Evolutionary conservation across 64 coral and sea anemone genomes (phyloP).

Genomic region (Montipora efflorescens): DNA sequence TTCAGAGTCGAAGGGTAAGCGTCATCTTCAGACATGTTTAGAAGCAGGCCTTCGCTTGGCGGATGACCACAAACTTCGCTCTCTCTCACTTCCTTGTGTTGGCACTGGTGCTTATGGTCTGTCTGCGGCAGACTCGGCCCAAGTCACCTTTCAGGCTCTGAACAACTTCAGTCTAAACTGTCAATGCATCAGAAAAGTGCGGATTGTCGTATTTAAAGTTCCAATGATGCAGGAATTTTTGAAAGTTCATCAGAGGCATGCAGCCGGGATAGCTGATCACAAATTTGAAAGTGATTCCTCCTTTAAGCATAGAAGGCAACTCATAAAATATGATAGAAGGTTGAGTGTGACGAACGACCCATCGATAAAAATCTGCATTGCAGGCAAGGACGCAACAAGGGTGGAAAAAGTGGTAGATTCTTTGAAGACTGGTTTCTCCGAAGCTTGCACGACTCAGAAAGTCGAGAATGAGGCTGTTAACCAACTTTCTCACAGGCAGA

Average conservation of each 20-base stretch:
- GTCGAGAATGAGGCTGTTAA: conserved; percentile 33
- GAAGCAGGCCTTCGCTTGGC: conserved; percentile 55
- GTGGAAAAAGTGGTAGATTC: conserved; percentile 14
- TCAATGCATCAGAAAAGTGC: conserved; percentile 38
- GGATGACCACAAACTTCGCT: conserved; percentile 15
- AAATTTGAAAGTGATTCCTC: neutral
- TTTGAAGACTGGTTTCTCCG: conserved; percentile 49
- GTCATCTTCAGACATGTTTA: conserved; percentile 49
- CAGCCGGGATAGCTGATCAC: neutral
- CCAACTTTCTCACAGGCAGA: conserved; percentile 27
- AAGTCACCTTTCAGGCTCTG: conserved; percentile 64
- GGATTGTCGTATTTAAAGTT: conserved; percentile 64
- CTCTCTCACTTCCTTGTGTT: conserved; percentile 63
- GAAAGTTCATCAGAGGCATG: conserved; percentile 35
- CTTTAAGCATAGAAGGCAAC: neutral
- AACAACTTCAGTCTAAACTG: conserved; percentile 5
- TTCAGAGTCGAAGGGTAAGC: neutral
- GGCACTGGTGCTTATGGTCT: conserved; percentile 45
- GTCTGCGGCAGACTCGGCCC: conserved; percentile 37
- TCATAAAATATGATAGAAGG: too few species aligned
- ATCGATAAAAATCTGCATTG: conserved; percentile 26
- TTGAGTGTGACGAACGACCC: neutral
- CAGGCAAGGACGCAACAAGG: conserved; percentile 11
- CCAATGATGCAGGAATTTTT: conserved; percentile 61
- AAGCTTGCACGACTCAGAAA: conserved; percentile 48